These are phyloP conservation scores for Pseudopleuronectes americanus DNA, from an alignment of 2,797 vertebrate species.

Conservation along the genomic window DNA sequence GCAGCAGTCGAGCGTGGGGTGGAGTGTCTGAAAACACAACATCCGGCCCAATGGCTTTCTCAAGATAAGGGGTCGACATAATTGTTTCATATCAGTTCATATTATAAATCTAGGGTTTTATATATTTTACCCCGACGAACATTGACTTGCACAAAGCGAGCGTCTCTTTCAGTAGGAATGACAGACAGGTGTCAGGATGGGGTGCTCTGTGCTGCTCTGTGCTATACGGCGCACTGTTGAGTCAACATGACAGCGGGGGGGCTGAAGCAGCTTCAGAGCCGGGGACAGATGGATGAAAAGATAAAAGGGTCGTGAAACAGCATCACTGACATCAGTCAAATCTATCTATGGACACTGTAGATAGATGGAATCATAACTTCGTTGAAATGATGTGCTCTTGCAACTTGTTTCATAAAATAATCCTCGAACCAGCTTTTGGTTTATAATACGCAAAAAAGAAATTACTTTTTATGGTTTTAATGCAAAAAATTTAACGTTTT, in stretches of 20 bases:
- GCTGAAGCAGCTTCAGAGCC: background rate
- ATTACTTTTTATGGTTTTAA: background rate
- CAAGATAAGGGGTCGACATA: background rate
- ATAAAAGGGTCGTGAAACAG: conserved; percentile 2
- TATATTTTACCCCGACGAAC: background rate
- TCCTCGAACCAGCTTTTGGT: background rate
- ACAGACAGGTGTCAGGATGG: background rate
- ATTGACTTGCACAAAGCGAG: background rate
- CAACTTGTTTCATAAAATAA: conserved; percentile 10
- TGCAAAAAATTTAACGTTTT: conserved; percentile 1
- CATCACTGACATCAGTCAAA: background rate
- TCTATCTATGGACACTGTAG: background rate
- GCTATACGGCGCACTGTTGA: conserved; percentile 1
- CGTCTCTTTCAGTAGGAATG: background rate
- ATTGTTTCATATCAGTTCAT: too few species aligned
- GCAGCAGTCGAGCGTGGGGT: background rate
- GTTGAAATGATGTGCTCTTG: conserved; percentile 1
- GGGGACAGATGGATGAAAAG: background rate
- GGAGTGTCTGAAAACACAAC: conserved; percentile 10
- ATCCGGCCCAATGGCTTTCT: background rate
- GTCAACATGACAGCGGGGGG: conserved; percentile 13
- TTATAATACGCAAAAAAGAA: background rate
- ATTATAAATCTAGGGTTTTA: background rate
- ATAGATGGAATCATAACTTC: background rate
- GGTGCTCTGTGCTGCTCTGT: background rate